Conservation (phyloP, 2,888 invertebrate genomes). For the Agrotis exclamationis region DNA sequence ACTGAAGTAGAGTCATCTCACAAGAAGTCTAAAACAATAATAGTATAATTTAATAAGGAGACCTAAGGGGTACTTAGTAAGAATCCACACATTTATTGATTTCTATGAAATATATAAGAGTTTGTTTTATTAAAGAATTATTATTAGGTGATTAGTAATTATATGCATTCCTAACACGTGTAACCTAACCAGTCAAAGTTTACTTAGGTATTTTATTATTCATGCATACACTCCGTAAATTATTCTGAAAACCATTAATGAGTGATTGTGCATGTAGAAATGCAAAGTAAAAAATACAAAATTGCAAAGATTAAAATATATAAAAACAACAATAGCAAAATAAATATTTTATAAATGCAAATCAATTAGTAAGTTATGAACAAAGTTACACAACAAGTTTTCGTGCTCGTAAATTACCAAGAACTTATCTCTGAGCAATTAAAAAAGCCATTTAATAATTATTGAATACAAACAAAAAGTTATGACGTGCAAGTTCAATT, state of each 20-base stretch:
- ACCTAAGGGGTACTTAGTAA: too few species aligned
- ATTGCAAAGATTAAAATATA: conserved; percentile 29
- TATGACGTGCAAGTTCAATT: conserved; percentile 88
- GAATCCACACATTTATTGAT: neutral
- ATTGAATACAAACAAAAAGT: conserved; percentile 84
- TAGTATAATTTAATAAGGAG: too few species aligned
- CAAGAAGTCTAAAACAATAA: neutral
- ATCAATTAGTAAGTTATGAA: conserved; percentile 51
- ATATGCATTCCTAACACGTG: conserved; percentile 38
- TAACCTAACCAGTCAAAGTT: conserved; percentile 49
- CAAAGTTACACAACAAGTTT: conserved; percentile 56
- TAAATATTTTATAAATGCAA: conserved; percentile 59
- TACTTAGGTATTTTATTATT: conserved; percentile 48
- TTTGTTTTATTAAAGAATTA: conserved; percentile 15
- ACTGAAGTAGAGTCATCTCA: neutral
- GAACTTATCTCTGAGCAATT: conserved; percentile 68
- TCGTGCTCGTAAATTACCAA: conserved; percentile 59
- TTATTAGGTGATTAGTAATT: too few species aligned
- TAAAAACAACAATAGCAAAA: conserved; percentile 48
- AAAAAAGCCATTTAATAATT: conserved; percentile 70
- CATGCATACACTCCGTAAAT: conserved; percentile 23
- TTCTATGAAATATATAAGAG: neutral
- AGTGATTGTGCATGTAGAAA: conserved; percentile 18
- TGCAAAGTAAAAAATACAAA: conserved; percentile 36
- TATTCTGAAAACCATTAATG: conserved; percentile 21